Base-by-base conservation (phyloP, 2,888 invertebrate species). In the Deroplatys truncata region DNA sequence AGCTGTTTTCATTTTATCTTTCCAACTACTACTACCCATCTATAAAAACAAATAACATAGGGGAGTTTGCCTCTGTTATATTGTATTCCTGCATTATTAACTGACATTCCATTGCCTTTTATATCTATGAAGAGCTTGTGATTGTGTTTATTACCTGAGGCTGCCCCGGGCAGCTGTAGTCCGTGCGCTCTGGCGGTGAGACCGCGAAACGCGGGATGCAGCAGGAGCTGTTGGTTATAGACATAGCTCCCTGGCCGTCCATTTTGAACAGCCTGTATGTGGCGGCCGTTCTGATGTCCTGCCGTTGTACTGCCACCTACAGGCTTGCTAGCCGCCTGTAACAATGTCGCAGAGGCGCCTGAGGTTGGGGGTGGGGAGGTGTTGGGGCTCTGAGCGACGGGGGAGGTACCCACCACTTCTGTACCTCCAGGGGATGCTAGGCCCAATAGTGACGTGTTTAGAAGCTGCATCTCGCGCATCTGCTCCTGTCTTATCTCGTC, bases 401-500 rank as follows among this genome's bases (percentile, higher is more conserved):
- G 88, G 0, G 90, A 88, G 25, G 84, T 82, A 20, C 84, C 43
- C 28, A 49, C 92, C 91, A 56, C 92, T 93, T 86, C 85, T 28
- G 84, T 84, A 28, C 83, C 86, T 28, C 85, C 87, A 43, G 89
- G 84, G 29, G 90, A 83, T 25, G 88, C 83, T 9, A 87, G 31
- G 8, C 89, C 89, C 88, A 90, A 28, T 25, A 89, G 72, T 91
- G 94, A 94, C 90, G 94, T 94, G 90, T 96, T 97, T 91, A 98
- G 94, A 91, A 97, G 97, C 94, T 97, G 97, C 97, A 98, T 97
- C 93, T 98, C 98, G 95, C 98, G 96, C 97, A 98, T 97, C 94
- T 98, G 98, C 92, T 98, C 97, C 93, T 98, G 98, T 92, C 98
- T 95, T 92, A 98, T 98, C 92, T 98, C 98, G 92, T 98, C 98